A percentile compares a stretch with the other conserved stretches of the same genome.
Evolutionary conservation across 2,888 invertebrate species (phyloP).

Genomic region (Drosophila hawaiiensis): DNA sequence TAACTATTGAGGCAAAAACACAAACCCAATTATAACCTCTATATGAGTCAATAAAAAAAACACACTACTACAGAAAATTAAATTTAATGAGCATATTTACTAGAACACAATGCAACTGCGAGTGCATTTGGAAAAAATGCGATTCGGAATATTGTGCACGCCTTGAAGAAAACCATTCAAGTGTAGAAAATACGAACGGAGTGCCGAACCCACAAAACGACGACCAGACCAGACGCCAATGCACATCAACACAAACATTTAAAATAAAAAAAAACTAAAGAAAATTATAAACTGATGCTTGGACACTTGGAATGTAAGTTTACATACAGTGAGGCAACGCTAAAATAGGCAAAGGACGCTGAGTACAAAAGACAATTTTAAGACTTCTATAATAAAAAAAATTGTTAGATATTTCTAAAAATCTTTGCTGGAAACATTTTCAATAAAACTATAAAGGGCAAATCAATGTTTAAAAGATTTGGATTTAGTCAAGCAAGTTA

Average conservation of each 20-base stretch:
- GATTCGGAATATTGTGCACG: conserved; percentile 71
- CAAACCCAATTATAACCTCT: conserved; percentile 24
- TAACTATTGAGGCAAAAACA: conserved; percentile 18
- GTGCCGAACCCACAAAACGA: conserved; percentile 65
- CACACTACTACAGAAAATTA: conserved; percentile 51
- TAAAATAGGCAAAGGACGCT: not conserved
- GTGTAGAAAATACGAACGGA: conserved; percentile 65
- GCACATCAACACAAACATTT: conserved; percentile 46
- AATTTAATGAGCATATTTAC: conserved; percentile 74
- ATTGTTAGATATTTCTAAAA: not conserved
- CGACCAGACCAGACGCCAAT: conserved; percentile 44
- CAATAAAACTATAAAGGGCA: not conserved
- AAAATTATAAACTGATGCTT: conserved; percentile 68
- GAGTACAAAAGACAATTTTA: not conserved
- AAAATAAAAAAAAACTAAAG: conserved; percentile 18
- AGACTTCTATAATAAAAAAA: not conserved
- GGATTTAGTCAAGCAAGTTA: not conserved
- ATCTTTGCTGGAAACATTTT: not conserved
- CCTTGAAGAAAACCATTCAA: conserved; percentile 80
- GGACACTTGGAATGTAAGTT: conserved; percentile 65
- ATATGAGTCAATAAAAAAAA: conserved; percentile 32
- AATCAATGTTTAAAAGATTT: not conserved
- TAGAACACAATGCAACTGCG: conserved; percentile 60
- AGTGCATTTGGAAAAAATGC: conserved; percentile 68
- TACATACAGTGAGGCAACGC: conserved; percentile 41